These are phyloP conservation scores for Graptemys geographica DNA, from an alignment of 2,797 vertebrate species.

Conservation along the genomic window DNA sequence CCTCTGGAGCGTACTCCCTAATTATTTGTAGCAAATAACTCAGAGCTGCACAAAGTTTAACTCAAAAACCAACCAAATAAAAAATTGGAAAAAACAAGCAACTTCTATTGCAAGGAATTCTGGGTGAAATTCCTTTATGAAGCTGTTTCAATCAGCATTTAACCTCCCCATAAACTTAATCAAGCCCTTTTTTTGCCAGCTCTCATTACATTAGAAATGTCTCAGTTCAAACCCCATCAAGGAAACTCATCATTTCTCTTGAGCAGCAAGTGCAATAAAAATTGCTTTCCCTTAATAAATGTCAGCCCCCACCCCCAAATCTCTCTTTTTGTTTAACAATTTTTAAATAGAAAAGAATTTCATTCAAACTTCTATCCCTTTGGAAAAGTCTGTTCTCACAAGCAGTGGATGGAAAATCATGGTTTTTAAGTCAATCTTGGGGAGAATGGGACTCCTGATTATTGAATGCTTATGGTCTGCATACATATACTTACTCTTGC, in stretches of 20 bases:
- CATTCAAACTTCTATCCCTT: too few relatives aligned
- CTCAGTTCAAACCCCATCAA: background rate
- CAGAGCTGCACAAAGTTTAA: background rate
- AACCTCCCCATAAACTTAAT: background rate
- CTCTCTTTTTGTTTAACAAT: background rate
- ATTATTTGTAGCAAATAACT: background rate
- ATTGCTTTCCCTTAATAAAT: background rate
- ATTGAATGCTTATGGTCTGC: background rate
- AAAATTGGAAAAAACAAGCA: background rate
- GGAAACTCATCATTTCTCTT: background rate
- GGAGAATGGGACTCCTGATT: background rate
- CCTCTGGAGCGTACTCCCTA: background rate
- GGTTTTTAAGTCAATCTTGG: background rate
- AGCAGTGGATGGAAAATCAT: too few relatives aligned
- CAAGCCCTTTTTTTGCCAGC: background rate
- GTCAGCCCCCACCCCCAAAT: background rate
- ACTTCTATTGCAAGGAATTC: background rate
- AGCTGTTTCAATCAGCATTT: background rate
- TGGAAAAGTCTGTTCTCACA: too few relatives aligned
- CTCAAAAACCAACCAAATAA: background rate
- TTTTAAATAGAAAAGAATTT: too few relatives aligned
- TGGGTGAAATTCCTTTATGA: background rate
- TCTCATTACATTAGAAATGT: background rate
- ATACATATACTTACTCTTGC: fast-evolving
- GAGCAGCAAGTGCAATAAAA: background rate